Percentiles rank a stretch among this genome's conserved stretches.
Evolutionary conservation across 2,113 vertebrate genomes (phyloP).

Genomic region (Speoplatyrhinus poulsoni): DNA sequence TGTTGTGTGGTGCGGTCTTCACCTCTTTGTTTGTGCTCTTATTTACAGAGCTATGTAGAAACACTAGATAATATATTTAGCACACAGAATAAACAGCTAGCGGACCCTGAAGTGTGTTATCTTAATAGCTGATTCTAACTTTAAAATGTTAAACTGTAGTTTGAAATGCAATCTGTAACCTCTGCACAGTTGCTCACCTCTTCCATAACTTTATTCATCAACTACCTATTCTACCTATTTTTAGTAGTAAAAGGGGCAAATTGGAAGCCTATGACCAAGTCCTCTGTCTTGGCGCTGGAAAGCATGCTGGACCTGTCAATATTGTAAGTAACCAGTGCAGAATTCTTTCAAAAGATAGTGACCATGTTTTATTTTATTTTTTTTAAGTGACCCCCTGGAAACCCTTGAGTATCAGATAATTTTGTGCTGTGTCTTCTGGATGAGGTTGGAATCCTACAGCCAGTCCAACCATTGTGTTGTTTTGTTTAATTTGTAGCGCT

Average conservation of each 20-base stretch:
- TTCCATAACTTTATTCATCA: neutral
- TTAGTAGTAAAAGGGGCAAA: constrained; percentile 10
- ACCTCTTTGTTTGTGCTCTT: no score
- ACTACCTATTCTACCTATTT: neutral
- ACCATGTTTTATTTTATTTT: neutral
- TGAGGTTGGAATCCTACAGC: no score
- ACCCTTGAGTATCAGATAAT: neutral
- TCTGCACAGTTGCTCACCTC: neutral
- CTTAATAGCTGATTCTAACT: no score
- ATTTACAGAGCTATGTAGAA: no score
- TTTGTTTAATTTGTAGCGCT: constrained; percentile 49
- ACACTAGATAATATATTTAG: no score
- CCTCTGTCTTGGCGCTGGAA: constrained; percentile 62
- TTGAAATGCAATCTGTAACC: neutral
- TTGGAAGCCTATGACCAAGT: constrained; percentile 52
- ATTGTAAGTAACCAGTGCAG: constrained; percentile 64
- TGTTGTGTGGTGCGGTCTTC: no score
- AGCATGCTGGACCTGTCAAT: constrained; percentile 67
- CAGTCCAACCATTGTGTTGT: neutral
- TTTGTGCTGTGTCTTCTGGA: no score
- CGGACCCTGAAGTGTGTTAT: no score
- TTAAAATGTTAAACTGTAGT: no score
- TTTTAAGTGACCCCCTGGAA: neutral
- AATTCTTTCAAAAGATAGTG: neutral
- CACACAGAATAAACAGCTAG: no score